Base-by-base conservation (phyloP, 2,113 vertebrate species). In the Malurus cyaneus region DNA sequence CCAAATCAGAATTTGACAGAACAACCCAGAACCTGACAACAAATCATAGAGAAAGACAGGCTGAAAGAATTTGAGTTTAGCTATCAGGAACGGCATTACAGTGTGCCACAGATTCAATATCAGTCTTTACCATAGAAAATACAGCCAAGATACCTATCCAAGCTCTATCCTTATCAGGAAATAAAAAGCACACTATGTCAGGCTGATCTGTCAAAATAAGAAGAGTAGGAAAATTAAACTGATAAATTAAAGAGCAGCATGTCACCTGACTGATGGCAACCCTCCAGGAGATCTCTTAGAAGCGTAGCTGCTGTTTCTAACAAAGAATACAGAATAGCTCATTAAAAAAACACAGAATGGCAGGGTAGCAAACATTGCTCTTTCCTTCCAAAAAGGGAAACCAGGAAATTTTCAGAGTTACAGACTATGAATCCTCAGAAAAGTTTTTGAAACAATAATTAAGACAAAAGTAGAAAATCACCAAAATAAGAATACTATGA, bases 211-310 rank as follows among this genome's bases (percentile, higher is more conserved):
- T 90, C 95, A 96, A 94, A 93, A 95, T 93, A 96, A 80, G 78
- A 97, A 82, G 44, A 88, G 80, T 67, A 90, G 77, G 57, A 96
- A 97, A 96, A 96, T 96, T 94, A 97, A 96, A 96, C 90, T 95
- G 94, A 96, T 96, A 96, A 95, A 96, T 94, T 86, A 96, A 96
- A 95, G 90, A 95, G 90, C 90, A 96, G 90, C 72, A 71, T 80
- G 89, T 95, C 90, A 94, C 93, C 95, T 96, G 95, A 93, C 94
- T 94, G 92, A 94, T 92, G 92, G 83, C 88, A 92, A 78, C 80
- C 88, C 88, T 97, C 94, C 92, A 96, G 94, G 92, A 96, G 86
- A 92, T 93, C 90, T 95, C 82, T 94, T 86, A 92, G 92, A 92
- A 96, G 50, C 67, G 18, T 70, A 94, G 72, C 64, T 8, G 7